Evolutionary conservation across 2,113 vertebrate genomes (phyloP), one percentile per base, ranked within the genome.

Genomic region (Parus major): DNA sequence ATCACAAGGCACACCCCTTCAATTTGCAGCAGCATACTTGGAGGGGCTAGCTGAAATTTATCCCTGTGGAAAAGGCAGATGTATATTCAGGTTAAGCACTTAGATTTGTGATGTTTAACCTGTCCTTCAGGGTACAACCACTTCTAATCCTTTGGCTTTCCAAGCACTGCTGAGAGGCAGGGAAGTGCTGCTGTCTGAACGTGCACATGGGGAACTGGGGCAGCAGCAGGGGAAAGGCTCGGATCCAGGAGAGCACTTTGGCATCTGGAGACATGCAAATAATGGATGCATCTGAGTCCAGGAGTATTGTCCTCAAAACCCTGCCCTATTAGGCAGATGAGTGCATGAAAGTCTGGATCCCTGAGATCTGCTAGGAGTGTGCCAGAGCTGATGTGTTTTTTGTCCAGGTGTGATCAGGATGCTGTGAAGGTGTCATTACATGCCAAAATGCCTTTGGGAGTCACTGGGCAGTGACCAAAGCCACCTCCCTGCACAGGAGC

Each of bases 311-410:
- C 65, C 42, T 71, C 39, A 75, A 66, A 84, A 17, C 10, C 47
- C 39, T 55, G 17, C 15, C 65, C 55, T 60, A 17, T 17, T 50
- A 44, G 1, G 0, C 19, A 18, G 46, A 22, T 60, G 63, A 22
- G 29, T 33, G 31, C n/a, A 36, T 15, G 10, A 27, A 81, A n/a
- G 15, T 22, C 35, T 44, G 31, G 39, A 46, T 0, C 0, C 35
- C 24, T 44, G 12, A 3, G 2, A 33, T 64, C 52, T 33, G 15
- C 24, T 49, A 50, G 20, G 20, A 9, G 25, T 12, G 25, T 63
- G 28, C 28, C 66, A 5, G 28, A 47, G 49, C 39, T 71, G n/a
- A 53, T 76, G 21, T 42, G 53, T 1, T 44, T 31, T 52, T 42
- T 72, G 61, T 11, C 29, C 44, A 72, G 49, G 35, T 76, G 1